Conservation (phyloP, 2,113 vertebrate species). For the Pao palembangensis region DNA sequence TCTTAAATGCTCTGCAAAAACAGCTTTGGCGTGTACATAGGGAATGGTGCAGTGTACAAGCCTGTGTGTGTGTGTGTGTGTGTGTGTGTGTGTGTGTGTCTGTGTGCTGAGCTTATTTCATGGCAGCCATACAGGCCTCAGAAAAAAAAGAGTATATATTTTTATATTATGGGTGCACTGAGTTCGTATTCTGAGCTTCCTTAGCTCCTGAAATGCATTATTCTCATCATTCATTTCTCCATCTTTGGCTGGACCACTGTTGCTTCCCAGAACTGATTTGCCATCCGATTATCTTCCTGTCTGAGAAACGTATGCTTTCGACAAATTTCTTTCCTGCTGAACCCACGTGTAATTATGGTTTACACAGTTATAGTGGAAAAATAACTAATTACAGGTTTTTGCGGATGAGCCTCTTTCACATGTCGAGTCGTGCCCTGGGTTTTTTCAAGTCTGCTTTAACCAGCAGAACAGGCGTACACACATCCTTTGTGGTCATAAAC, state of each 20-base stretch:
- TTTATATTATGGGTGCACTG: constrained; percentile 10
- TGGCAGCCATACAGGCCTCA: constrained; percentile 43
- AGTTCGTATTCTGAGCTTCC: constrained; percentile 3
- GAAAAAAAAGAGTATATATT: constrained; percentile 34
- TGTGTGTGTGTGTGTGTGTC: constrained; percentile 5
- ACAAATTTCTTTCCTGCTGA: constrained; percentile 43
- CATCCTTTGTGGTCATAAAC: constrained; percentile 18
- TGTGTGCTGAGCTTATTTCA: constrained; percentile 51
- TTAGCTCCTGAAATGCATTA: neutral
- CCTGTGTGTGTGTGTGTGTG: constrained; percentile 15
- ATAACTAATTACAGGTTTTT: constrained; percentile 54
- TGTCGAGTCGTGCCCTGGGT: constrained; percentile 40
- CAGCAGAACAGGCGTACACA: constrained; percentile 36
- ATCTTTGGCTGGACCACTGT: constrained; percentile 24
- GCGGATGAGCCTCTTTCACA: constrained; percentile 41
- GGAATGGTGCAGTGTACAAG: constrained; percentile 23
- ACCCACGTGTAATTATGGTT: constrained; percentile 57
- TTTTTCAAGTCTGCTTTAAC: constrained; percentile 26
- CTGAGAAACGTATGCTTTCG: constrained; percentile 30
- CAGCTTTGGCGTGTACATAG: constrained; percentile 63
- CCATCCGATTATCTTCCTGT: constrained; percentile 11
- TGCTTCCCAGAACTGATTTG: constrained; percentile 29
- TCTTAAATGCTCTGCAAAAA: constrained; percentile 70
- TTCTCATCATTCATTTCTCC: neutral
- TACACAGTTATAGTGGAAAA: constrained; percentile 52